Conservation (phyloP, 2,113 vertebrate species). For the Arothron firmamentum region DNA sequence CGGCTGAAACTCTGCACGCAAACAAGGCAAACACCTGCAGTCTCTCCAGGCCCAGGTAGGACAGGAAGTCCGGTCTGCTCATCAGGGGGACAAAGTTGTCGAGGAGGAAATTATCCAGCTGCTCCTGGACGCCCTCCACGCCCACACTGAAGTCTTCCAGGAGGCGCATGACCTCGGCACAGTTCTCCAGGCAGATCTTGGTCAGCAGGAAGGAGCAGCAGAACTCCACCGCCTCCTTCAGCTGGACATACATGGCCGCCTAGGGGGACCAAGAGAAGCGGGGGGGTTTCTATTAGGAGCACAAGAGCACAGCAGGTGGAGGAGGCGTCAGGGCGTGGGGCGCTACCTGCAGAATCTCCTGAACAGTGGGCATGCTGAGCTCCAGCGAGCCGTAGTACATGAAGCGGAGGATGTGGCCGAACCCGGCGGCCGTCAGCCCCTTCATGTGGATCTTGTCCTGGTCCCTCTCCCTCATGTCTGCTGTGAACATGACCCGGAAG, state of each 20-base stretch:
- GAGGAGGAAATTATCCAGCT: constrained; percentile 91
- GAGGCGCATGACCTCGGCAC: constrained; percentile 97
- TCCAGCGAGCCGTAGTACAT: constrained; percentile 99
- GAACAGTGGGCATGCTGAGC: constrained; percentile 97
- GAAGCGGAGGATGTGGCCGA: constrained; percentile 95
- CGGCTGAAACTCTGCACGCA: background rate
- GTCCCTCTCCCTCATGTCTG: constrained; percentile 97
- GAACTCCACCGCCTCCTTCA: constrained; percentile 98
- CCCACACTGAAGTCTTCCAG: constrained; percentile 98
- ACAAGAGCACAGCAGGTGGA: too few relatives aligned
- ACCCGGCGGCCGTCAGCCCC: constrained; percentile 95
- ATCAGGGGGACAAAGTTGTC: constrained; percentile 99
- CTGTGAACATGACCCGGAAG: constrained; percentile 99
- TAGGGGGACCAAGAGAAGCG: background rate
- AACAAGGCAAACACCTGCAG: constrained; percentile 73
- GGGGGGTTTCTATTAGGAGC: background rate
- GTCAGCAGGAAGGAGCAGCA: constrained; percentile 98
- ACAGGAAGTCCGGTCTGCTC: constrained; percentile 94
- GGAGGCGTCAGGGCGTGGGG: too few relatives aligned
- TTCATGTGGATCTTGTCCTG: constrained; percentile 99
- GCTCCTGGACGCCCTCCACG: constrained; percentile 97
- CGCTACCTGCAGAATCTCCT: constrained; percentile 90
- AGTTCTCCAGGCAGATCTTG: constrained; percentile 99
- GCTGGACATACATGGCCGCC: constrained; percentile 99
- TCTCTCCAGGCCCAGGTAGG: constrained; percentile 96